phyloP scores from a whole-genome alignment of 2,888 invertebrate species.

The Melolontha melolontha region DNA sequence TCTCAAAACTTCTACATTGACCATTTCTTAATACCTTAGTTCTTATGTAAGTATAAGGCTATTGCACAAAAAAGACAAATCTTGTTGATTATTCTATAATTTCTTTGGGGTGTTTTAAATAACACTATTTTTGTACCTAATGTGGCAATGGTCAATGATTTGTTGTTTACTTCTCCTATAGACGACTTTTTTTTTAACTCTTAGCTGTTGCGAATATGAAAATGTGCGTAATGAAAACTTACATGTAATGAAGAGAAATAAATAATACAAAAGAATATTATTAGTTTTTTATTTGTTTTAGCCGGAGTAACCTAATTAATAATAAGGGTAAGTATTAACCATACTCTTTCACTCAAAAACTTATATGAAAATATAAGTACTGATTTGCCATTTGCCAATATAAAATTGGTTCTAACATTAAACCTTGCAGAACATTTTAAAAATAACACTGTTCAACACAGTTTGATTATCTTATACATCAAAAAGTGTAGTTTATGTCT shows the following conservation, averaged over 20 bases:
- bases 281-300: not conserved
- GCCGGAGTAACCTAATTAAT: too few species aligned
- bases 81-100: constrained; percentile 29
- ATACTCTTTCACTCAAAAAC: not conserved
- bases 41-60: constrained; percentile 20
- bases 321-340: constrained; percentile 10
- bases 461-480: too few species aligned
- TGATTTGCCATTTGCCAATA: too few species aligned
- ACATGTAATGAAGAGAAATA: constrained; percentile 23
- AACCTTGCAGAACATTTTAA: not conserved
- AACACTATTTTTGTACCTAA: constrained; percentile 34
- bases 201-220: constrained; percentile 27
- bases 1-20: constrained; percentile 54
- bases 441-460: too few species aligned
- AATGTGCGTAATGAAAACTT: constrained; percentile 20
- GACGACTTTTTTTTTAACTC: constrained; percentile 23
- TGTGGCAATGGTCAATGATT: constrained; percentile 19
- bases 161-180: constrained; percentile 20
- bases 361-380: not conserved
- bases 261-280: not conserved
- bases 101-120: constrained; percentile 15
- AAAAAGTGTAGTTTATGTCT: too few species aligned
- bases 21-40: constrained; percentile 46
- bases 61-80: constrained; percentile 15
- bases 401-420: not conserved